Evolutionary conservation across 2,113 vertebrate species (phyloP).

Genomic region (Pelusios castaneus): DNA sequence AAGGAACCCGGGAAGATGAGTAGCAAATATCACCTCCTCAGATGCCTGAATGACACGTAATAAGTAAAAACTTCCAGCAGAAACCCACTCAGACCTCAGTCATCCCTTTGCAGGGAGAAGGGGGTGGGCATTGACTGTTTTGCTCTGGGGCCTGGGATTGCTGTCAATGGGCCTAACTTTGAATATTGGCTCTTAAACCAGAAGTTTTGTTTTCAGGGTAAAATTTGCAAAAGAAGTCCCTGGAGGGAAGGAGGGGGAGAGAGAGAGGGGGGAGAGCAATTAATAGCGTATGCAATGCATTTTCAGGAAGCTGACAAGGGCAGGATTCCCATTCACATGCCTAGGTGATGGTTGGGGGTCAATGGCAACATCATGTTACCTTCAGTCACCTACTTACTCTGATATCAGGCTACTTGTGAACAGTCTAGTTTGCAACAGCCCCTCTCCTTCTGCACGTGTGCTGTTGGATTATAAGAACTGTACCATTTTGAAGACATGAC

Average conservation of each 20-base stretch:
- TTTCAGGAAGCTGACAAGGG: background rate
- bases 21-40: too few relatives aligned
- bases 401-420: background rate
- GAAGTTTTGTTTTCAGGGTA: background rate
- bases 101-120: too few relatives aligned
- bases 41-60: too few relatives aligned
- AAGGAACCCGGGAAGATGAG: too few relatives aligned
- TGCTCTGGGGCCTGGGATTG: too few relatives aligned
- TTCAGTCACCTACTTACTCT: background rate
- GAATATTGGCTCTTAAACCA: background rate
- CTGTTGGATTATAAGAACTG: background rate
- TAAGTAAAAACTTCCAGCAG: too few relatives aligned
- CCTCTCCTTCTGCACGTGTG: background rate
- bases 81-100: too few relatives aligned
- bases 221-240: background rate
- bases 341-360: fast-evolving
- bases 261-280: background rate
- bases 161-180: background rate
- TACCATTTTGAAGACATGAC: background rate
- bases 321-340: background rate
- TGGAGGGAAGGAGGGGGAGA: background rate
- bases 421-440: background rate
- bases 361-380: background rate
- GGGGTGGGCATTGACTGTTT: too few relatives aligned
- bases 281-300: background rate